Evolutionary conservation across 37 sponge, comb jelly and placozoan species (phyloP), one percentile per base, ranked within the genome.

Genomic region (Spongia lamella): DNA sequence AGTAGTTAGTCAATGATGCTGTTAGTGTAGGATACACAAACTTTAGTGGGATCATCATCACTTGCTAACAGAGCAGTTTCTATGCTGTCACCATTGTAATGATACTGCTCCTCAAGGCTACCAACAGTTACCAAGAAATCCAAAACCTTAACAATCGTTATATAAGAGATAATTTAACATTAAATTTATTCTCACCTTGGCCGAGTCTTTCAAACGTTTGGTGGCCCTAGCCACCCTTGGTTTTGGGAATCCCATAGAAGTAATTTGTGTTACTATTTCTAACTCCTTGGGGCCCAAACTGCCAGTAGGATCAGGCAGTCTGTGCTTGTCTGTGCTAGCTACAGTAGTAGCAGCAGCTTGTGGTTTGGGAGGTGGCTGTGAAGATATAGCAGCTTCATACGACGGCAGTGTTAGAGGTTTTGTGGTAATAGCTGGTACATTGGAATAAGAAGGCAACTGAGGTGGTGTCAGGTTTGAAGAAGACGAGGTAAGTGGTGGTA

Each of bases 121-220:
- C 84, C 80, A 33, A 89, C 80, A 6, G 83, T 64, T 53, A 89
- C 43, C 52, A 89, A 59, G 67, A 89, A 89, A 38, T 89, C 89
- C 30, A 82, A 33, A 39, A 73, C 83, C 83, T 82, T 53, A 61
- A 25, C 13, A 78, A 36, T 52, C 56, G 72, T n/a, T n/a, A n/a
- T n/a, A n/a, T n/a, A n/a, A n/a, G n/a, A 43, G 9, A 43, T 13
- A 43, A 43, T 43, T 43, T 43, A 9, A 13, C 7, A 43, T 13
- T 9, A 13, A 43, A 43, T 13, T 9, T 43, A 43, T 43, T 43
- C 26, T 49, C 21, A 72, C 73, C 73, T 72, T 72, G 19, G 38
- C 73, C 33, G 54, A 21, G 29, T 60, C 82, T 13, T 70, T 64
- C 29, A 59, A 77, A 17, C 84, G 70, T 47, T 66, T 76, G 38